Percentiles rank a stretch among this genome's conserved stretches.
These are phyloP conservation scores for Nannoperca obscura DNA, from an alignment of 2,797 vertebrate species.

Conservation along the genomic window DNA sequence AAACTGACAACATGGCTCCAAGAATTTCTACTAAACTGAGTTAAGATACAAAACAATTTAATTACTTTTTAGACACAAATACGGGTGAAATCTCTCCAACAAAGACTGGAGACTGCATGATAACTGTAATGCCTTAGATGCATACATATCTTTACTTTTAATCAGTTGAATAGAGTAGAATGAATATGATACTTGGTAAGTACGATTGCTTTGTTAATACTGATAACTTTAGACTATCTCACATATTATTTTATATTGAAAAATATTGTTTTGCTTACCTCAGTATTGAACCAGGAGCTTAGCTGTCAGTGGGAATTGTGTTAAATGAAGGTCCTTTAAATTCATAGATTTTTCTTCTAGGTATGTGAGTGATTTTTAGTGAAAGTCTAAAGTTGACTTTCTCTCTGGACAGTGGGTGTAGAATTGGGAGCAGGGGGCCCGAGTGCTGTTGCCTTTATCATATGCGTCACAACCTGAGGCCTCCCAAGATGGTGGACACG, in stretches of 20 bases:
- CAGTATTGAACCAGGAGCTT: slow-evolving; percentile 14
- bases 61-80: neutral
- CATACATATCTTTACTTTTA: slow-evolving; percentile 13
- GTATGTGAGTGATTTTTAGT: slow-evolving; percentile 10
- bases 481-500: slow-evolving; percentile 60
- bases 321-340: slow-evolving; percentile 19
- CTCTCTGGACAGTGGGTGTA: slow-evolving; percentile 34
- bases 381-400: slow-evolving; percentile 37
- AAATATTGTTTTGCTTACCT: slow-evolving; percentile 57
- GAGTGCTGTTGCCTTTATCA: slow-evolving; percentile 57
- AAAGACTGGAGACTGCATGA: neutral
- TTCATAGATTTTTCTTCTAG: neutral
- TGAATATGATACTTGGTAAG: neutral
- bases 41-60: neutral
- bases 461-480: slow-evolving; percentile 66
- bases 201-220: neutral
- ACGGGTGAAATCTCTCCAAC: neutral
- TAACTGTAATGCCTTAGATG: slow-evolving; percentile 7
- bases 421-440: slow-evolving; percentile 53
- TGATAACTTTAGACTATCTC: neutral
- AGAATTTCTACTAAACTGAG: neutral
- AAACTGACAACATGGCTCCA: neutral
- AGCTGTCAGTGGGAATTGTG: slow-evolving; percentile 2
- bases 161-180: neutral
- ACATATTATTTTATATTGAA: neutral